Conservation (phyloP, 2,113 vertebrate species). For the Ceratotherium simum region DNA sequence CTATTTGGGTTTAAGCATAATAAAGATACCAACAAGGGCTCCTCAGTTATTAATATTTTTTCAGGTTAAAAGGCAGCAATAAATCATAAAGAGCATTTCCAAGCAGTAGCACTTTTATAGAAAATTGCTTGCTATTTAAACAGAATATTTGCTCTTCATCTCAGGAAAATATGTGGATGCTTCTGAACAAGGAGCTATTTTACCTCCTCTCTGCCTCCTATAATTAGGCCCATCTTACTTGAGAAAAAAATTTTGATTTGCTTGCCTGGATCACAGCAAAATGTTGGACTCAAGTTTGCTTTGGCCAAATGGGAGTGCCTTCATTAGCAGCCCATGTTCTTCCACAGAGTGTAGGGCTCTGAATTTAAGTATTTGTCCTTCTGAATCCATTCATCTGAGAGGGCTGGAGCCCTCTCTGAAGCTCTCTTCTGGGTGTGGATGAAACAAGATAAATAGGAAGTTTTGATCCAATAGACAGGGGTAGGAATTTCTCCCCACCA, state of each 20-base stretch:
- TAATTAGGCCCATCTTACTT: constrained; percentile 75
- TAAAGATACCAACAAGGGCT: constrained; percentile 80
- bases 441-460: not conserved
- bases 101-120: constrained; percentile 82
- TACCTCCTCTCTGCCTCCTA: constrained; percentile 65
- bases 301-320: constrained; percentile 44
- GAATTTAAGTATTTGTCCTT: constrained; percentile 37
- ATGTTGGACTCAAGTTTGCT: constrained; percentile 51
- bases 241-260: constrained; percentile 45
- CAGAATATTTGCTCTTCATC: constrained; percentile 84
- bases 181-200: constrained; percentile 78
- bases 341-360: not conserved
- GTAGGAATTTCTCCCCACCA: not conserved
- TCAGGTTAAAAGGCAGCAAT: constrained; percentile 83
- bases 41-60: constrained; percentile 85
- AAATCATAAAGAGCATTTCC: constrained; percentile 78
- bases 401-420: not conserved
- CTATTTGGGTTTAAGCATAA: constrained; percentile 79
- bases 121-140: constrained; percentile 84
- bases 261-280: constrained; percentile 63
- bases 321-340: constrained; percentile 44
- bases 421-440: not conserved
- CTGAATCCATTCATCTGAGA: constrained; percentile 36
- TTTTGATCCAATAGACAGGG: not conserved
- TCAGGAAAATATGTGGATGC: constrained; percentile 78